phyloP scores from a whole-genome alignment of 2,797 vertebrate genomes.

The Peromyscus eremicus region DNA sequence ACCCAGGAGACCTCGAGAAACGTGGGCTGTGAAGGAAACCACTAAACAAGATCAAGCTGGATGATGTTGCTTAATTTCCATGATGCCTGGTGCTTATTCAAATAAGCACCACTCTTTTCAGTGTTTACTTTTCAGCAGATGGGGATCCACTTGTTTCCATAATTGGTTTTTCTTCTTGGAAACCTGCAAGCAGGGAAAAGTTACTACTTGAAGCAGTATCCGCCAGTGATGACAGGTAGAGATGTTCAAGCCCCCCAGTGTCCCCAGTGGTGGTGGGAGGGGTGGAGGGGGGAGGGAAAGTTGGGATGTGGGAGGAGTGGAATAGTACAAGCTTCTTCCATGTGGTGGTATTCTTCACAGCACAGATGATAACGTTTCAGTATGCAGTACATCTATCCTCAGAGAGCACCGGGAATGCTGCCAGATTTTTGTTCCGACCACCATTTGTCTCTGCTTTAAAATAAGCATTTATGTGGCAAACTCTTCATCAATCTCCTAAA shows the following conservation, averaged over 20 bases:
- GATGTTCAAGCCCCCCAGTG: neutral
- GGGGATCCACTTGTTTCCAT: conserved; percentile 21
- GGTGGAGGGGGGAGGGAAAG: too few species aligned
- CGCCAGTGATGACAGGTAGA: neutral
- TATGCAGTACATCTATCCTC: neutral
- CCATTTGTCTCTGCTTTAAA: conserved; percentile 54
- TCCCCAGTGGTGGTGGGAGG: neutral
- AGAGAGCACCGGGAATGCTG: conserved; percentile 10
- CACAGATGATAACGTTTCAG: neutral
- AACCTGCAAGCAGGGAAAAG: conserved; percentile 15
- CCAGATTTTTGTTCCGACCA: conserved; percentile 26
- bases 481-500: conserved; percentile 44
- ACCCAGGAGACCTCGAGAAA: neutral
- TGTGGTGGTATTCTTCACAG: neutral
- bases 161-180: neutral
- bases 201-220: neutral
- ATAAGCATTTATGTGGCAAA: neutral
- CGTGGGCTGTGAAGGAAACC: neutral
- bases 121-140: conserved; percentile 45
- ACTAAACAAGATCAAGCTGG: neutral
- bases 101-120: neutral
- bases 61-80: conserved; percentile 48
- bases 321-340: neutral
- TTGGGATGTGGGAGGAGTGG: neutral
- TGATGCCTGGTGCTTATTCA: conserved; percentile 46